phyloP scores from a whole-genome alignment of 2,888 invertebrate genomes.

The Aspidiotus rigidus region DNA sequence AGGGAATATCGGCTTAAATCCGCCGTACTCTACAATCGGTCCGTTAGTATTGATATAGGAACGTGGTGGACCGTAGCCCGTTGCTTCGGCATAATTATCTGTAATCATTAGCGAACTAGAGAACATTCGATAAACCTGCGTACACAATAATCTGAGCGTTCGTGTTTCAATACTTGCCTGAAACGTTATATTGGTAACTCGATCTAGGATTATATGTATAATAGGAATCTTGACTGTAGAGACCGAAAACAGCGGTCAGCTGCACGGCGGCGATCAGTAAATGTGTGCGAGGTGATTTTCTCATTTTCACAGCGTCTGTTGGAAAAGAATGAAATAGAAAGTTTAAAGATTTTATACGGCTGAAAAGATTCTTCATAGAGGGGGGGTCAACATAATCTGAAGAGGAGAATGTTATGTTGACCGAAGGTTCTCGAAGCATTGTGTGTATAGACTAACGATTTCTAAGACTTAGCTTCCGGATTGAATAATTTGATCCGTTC shows the following conservation, averaged over 20 bases:
- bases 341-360: no score
- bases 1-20: slow-evolving; percentile 29
- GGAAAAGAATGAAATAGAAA: neutral
- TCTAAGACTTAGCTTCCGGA: no score
- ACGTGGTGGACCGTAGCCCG: slow-evolving; percentile 27
- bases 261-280: slow-evolving; percentile 7
- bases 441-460: no score
- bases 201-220: slow-evolving; percentile 16
- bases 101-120: neutral
- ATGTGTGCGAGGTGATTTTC: neutral
- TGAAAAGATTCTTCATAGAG: no score
- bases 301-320: slow-evolving; percentile 3
- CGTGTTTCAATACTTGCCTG: slow-evolving; percentile 16
- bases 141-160: neutral
- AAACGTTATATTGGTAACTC: slow-evolving; percentile 23
- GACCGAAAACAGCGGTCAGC: slow-evolving; percentile 9
- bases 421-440: no score
- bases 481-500: no score
- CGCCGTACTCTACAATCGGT: slow-evolving; percentile 20
- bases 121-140: no score
- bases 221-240: slow-evolving; percentile 25
- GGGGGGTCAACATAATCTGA: no score
- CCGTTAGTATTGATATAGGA: slow-evolving; percentile 18
- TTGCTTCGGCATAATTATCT: slow-evolving; percentile 18
- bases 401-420: no score